These are phyloP conservation scores for Ophioninae sp. DNA, from an alignment of 2,888 invertebrate species.

Conservation along the genomic window DNA sequence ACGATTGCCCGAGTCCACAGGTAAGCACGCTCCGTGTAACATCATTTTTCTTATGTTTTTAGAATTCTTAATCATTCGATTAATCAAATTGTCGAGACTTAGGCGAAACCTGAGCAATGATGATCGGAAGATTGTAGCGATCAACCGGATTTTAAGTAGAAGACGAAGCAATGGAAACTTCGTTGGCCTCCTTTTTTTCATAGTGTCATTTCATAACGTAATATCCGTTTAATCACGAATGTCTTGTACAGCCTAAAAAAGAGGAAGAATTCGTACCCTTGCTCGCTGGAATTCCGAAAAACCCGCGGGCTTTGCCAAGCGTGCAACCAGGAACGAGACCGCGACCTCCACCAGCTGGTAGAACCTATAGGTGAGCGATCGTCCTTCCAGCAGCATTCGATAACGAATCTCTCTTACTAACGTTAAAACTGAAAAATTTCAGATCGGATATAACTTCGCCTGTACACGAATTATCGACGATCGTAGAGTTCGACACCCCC, in stretches of 20 bases:
- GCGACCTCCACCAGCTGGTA: slow-evolving; percentile 74
- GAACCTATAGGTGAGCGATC: slow-evolving; percentile 70
- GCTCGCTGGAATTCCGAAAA: slow-evolving; percentile 73
- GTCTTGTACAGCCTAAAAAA: slow-evolving; percentile 31
- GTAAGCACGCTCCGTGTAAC: slow-evolving; percentile 51
- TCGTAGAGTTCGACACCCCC: slow-evolving; percentile 87
- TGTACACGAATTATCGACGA: slow-evolving; percentile 86
- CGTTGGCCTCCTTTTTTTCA: neutral
- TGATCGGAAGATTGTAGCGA: neutral
- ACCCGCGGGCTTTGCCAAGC: slow-evolving; percentile 64
- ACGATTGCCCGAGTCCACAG: slow-evolving; percentile 49
- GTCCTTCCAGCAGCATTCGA: slow-evolving; percentile 22
- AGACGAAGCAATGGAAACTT: neutral
- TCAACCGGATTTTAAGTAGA: neutral
- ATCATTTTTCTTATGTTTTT: neutral
- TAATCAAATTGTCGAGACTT: neutral
- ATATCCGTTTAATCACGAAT: neutral
- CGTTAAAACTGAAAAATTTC: slow-evolving; percentile 44
- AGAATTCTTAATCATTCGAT: neutral
- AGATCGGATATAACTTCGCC: slow-evolving; percentile 72
- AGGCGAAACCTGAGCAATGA: neutral
- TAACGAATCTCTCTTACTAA: neutral
- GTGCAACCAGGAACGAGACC: slow-evolving; percentile 63
- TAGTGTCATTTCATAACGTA: neutral
- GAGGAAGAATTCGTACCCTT: slow-evolving; percentile 69